These are phyloP conservation scores for Leptinotarsa juncta DNA, from an alignment of 2,888 invertebrate genomes.

Conservation along the genomic window DNA sequence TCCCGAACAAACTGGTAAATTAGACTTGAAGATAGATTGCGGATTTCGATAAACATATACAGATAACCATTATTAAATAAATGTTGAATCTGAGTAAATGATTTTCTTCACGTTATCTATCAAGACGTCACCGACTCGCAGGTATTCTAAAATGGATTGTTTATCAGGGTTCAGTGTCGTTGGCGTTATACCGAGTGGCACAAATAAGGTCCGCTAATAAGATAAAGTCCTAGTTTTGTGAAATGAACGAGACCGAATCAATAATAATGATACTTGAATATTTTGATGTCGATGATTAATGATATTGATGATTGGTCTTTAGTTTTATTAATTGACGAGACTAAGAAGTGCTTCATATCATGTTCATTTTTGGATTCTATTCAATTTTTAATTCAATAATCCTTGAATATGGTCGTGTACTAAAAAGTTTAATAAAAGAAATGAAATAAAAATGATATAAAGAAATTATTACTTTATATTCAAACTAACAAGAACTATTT, in stretches of 20 bases:
- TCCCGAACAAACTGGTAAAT: neutral
- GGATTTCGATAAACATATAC: slow-evolving; percentile 25
- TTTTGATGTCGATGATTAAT: no score
- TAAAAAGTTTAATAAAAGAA: no score
- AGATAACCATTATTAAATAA: slow-evolving; percentile 31
- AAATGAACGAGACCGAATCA: neutral
- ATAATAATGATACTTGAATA: neutral
- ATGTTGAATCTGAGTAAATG: neutral
- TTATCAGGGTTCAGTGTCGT: slow-evolving; percentile 2
- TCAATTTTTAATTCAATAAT: no score
- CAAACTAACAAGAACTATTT: no score
- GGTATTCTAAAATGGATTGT: slow-evolving; percentile 19
- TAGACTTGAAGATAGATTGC: neutral
- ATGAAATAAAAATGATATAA: no score
- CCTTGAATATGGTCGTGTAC: no score
- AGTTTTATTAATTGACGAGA: no score
- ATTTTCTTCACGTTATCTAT: slow-evolving; percentile 19
- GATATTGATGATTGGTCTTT: no score
- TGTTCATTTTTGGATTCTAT: no score
- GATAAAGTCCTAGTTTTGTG: neutral
- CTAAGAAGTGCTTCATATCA: no score
- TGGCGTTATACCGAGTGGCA: slow-evolving; percentile 1
- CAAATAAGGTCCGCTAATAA: neutral
- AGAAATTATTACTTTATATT: no score
- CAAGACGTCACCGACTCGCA: slow-evolving; percentile 15